Evolutionary conservation across 1,140 invertebrate genomes (phyloP), one percentile per base, ranked within the genome.

Genomic region (Adoxophyes honmai): DNA sequence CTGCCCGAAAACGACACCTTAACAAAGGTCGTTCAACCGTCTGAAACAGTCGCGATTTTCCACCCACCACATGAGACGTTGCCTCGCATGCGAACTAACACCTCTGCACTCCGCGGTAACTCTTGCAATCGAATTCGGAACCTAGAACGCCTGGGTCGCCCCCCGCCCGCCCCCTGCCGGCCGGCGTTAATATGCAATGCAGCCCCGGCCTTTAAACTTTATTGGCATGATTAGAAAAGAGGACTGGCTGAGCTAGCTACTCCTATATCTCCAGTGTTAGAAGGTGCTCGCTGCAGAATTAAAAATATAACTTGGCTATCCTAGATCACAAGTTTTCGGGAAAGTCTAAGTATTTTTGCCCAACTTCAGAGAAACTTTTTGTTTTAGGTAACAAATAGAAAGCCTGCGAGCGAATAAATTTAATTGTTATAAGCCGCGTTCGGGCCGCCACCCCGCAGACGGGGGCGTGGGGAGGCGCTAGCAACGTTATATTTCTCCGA

Each of bases 21-120:
- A 82, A 71, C 77, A 84, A 80, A 86, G 85, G 85, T 88, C 85
- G 81, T 88, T 88, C 85, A 88, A 88, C 85, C 81, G 69, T 81
- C 70, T 75, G 70, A 64, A 62, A 42, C 59, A 57, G 60, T 63
- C 60, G 58, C 57, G 61, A 69, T 71, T 73, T 68, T 75, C 66
- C 64, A 68, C 34, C 52, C 53, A 55, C 57, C 53, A 57, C 51
- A 57, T 33, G 35, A 34, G 34, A 62, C 21, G 34, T 13, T 34
- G 39, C 21, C 2, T 48, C 42, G 42, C 42, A 48, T 7, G 4
- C 42, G 21, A 28, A 28, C 42, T 28, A 48, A 33, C 42, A 33
- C 42, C 10, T n/a, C 7, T 21, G 39, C 14, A 44, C 2, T 28
- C 21, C 21, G 6, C 21, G 21, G 6, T 39, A 15, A 9, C 5